Conservation (phyloP, 2,797 vertebrate species). For the Miichthys miiuy region DNA sequence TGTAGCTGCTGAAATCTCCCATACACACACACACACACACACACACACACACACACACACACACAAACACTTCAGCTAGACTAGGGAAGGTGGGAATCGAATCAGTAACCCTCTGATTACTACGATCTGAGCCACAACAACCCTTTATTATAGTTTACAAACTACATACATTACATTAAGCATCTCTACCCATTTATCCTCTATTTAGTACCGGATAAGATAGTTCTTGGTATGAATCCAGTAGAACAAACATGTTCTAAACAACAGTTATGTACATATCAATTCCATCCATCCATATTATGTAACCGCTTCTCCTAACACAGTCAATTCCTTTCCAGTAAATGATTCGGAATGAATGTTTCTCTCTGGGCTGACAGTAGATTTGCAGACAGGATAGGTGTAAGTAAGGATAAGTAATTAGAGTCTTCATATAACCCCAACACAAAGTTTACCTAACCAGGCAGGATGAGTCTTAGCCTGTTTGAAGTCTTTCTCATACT, state of each 20-base stretch:
- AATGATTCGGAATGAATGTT: neutral
- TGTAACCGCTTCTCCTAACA: too few relatives aligned
- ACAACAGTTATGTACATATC: neutral
- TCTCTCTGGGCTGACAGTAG: neutral
- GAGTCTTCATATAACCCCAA: neutral
- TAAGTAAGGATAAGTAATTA: conserved; percentile 3
- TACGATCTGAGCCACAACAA: too few relatives aligned
- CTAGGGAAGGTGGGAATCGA: too few relatives aligned
- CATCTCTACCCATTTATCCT: neutral
- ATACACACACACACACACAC: too few relatives aligned
- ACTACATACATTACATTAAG: too few relatives aligned
- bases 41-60: too few relatives aligned
- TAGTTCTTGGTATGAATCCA: neutral
- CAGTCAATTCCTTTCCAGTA: neutral
- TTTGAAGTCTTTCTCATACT: conserved; percentile 91
- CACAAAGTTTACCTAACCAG: conserved; percentile 87
- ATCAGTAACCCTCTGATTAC: too few relatives aligned
- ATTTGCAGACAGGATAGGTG: neutral
- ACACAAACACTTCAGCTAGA: too few relatives aligned
- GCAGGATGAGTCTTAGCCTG: conserved; percentile 86
- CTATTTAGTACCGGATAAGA: neutral
- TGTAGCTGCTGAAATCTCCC: too few relatives aligned
- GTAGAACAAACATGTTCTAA: neutral
- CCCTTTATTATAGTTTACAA: too few relatives aligned
- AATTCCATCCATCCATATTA: too few relatives aligned